Percentiles rank a stretch among this genome's conserved stretches.
phyloP scores from a whole-genome alignment of 2,888 invertebrate species.

The Xestobium rufovillosum region DNA sequence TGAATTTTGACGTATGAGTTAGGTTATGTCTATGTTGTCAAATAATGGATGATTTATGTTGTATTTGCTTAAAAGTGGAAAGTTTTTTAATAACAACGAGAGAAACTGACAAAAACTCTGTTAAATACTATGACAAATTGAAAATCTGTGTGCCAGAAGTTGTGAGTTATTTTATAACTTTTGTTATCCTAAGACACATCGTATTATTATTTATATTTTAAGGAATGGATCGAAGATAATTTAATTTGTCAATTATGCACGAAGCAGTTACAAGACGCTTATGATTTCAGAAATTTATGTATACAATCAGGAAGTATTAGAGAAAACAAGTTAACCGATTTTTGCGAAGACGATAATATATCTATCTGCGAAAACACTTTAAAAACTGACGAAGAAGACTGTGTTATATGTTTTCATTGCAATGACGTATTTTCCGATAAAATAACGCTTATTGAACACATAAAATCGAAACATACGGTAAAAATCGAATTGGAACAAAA shows the following conservation, averaged over 20 bases:
- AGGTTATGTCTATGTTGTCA: too few relatives aligned
- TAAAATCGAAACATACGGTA: constrained; percentile 19
- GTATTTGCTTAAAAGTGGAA: constrained; percentile 23
- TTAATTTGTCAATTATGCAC: constrained; percentile 28
- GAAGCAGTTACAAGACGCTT: constrained; percentile 27
- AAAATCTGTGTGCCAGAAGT: constrained; percentile 32
- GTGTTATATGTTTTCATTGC: constrained; percentile 26
- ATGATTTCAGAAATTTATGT: constrained; percentile 31
- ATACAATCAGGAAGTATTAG: constrained; percentile 23
- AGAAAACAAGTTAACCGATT: constrained; percentile 10
- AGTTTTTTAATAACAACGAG: constrained; percentile 20
- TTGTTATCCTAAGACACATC: constrained; percentile 13
- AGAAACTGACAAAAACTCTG: constrained; percentile 21
- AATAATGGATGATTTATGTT: constrained; percentile 22
- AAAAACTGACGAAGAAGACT: constrained; percentile 12
- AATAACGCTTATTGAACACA: constrained; percentile 20
- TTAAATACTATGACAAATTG: constrained; percentile 25
- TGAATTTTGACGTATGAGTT: too few relatives aligned
- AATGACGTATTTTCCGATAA: constrained; percentile 22
- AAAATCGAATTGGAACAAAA: constrained; percentile 23
- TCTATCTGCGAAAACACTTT: constrained; percentile 7
- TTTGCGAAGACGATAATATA: constrained; percentile 9
- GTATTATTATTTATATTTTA: constrained; percentile 12
- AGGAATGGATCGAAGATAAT: constrained; percentile 29
- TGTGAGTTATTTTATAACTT: constrained; percentile 22